phyloP scores from a whole-genome alignment of 2,113 vertebrate genomes.

The Tretioscincus oriximinensis region DNA sequence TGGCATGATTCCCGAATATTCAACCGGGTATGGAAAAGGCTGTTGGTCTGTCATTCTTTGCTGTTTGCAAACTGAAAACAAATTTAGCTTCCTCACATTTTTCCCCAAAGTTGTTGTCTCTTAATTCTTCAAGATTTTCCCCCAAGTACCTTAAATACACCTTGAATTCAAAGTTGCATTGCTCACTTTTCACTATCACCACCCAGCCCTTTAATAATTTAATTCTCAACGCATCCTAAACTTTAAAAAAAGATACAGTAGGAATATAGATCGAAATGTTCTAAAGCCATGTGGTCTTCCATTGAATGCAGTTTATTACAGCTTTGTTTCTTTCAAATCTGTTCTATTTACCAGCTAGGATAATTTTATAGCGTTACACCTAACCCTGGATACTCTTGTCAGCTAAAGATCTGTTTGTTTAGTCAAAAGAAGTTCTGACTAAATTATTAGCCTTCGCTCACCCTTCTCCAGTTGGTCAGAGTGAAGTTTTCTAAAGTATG shows the following conservation, averaged over 20 bases:
- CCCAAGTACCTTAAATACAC: not conserved
- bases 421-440: not conserved
- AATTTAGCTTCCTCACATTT: not conserved
- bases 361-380: constrained; percentile 9
- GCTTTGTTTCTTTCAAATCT: not conserved
- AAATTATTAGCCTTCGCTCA: not conserved
- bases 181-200: not conserved
- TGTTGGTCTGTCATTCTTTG: constrained; percentile 6
- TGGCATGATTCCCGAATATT: not conserved
- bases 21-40: not conserved
- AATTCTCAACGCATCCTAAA: not conserved
- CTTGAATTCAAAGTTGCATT: not conserved
- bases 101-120: constrained; percentile 13
- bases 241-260: constrained; percentile 20
- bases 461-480: constrained; percentile 12
- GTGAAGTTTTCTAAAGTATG: not conserved
- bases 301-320: not conserved
- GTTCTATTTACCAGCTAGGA: not conserved
- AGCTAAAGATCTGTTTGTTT: not conserved
- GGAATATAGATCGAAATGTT: constrained; percentile 20
- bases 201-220: not conserved
- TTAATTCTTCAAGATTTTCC: not conserved
- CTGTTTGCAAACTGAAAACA: not conserved
- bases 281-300: constrained; percentile 23
- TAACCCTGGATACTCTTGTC: constrained; percentile 40